Evolutionary conservation across 2,888 invertebrate genomes (phyloP).

Genomic region (Apantesis nais): DNA sequence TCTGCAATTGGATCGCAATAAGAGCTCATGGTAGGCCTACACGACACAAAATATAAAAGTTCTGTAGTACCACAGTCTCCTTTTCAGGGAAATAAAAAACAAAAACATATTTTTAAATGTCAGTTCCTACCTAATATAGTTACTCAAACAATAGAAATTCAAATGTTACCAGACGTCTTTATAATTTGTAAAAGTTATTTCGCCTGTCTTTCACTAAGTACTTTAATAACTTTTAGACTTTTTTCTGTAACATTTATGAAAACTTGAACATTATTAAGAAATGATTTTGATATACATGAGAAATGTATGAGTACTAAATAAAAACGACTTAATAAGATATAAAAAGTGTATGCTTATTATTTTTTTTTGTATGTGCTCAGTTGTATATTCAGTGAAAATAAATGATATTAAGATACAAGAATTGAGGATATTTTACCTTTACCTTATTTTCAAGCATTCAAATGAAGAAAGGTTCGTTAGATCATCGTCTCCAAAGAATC

Average conservation of each 20-base stretch:
- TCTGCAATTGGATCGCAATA: too few relatives aligned
- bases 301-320: background rate
- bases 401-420: too few relatives aligned
- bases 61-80: background rate
- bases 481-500: too few relatives aligned
- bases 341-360: background rate
- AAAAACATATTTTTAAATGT: background rate
- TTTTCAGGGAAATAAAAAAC: background rate
- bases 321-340: background rate
- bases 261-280: background rate
- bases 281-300: background rate
- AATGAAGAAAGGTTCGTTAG: too few relatives aligned
- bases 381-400: too few relatives aligned
- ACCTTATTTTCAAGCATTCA: too few relatives aligned
- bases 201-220: background rate
- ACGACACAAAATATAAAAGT: background rate
- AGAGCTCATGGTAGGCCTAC: too few relatives aligned
- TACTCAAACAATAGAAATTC: background rate
- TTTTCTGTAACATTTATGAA: background rate
- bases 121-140: background rate
- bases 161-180: slow-evolving; percentile 24
- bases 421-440: too few relatives aligned
- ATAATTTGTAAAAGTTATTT: slow-evolving; percentile 23
- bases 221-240: background rate
- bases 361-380: too few relatives aligned